Conservation (phyloP, 2,888 invertebrate species). For the Oligia fasciuncula region DNA sequence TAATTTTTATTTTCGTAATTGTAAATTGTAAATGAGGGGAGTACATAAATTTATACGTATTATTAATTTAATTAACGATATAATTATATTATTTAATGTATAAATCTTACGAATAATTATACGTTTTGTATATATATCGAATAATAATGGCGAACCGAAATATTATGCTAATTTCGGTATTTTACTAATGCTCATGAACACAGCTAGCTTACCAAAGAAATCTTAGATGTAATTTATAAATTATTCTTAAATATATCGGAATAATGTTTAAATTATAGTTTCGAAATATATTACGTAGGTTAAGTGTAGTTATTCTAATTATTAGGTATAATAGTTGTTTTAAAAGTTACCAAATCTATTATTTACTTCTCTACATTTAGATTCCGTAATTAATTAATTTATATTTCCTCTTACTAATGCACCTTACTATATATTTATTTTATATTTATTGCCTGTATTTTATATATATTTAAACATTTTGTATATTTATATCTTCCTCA, state of each 20-base stretch:
- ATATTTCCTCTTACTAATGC: conserved; percentile 48
- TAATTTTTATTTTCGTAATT: conserved; percentile 45
- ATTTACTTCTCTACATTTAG: conserved; percentile 35
- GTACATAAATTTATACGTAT: conserved; percentile 25
- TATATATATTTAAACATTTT: background rate
- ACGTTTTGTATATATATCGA: conserved; percentile 63
- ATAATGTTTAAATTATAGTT: conserved; percentile 34
- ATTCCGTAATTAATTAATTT: conserved; percentile 25
- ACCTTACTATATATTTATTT: conserved; percentile 29
- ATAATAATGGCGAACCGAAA: conserved; percentile 56
- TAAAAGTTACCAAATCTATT: conserved; percentile 49
- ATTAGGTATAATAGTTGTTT: conserved; percentile 28
- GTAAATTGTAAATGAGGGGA: conserved; percentile 7
- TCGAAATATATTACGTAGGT: conserved; percentile 31
- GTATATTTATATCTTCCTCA: conserved; percentile 16
- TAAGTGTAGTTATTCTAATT: conserved; percentile 44
- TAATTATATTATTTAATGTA: conserved; percentile 48
- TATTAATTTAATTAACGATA: conserved; percentile 37
- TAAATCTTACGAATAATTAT: conserved; percentile 48
- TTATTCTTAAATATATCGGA: conserved; percentile 44
- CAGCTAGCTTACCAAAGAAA: conserved; percentile 88
- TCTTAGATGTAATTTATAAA: conserved; percentile 65
- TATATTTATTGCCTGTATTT: conserved; percentile 21
- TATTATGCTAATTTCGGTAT: conserved; percentile 68
- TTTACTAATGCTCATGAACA: conserved; percentile 80